Percentiles rank a stretch among this genome's conserved stretches.
Evolutionary conservation across 2,113 vertebrate species (phyloP).

Genomic region (Alligator mississippiensis): DNA sequence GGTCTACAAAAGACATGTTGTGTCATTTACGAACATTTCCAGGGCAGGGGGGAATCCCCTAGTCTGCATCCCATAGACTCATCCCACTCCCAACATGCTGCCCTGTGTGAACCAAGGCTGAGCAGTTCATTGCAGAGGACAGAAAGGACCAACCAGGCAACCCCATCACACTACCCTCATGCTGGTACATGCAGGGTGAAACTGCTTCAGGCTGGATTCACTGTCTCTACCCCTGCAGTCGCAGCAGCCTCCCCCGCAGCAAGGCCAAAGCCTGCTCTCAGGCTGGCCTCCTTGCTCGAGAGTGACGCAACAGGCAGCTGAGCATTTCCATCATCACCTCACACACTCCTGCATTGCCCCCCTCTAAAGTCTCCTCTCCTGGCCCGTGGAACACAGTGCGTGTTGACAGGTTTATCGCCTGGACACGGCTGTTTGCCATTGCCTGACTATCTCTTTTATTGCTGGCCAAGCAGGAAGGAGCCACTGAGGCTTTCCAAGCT

Average conservation of each 20-base stretch:
- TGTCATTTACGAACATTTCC: not conserved
- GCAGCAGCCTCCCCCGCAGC: not conserved
- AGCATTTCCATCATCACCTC: not conserved
- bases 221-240: not conserved
- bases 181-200: not conserved
- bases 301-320: not conserved
- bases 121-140: rapidly evolving
- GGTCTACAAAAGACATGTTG: not conserved
- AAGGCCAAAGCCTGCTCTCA: not conserved
- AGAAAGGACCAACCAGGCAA: not conserved
- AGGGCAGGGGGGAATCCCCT: not conserved
- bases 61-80: not conserved
- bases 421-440: not conserved
- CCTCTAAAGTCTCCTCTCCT: not conserved
- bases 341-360: not conserved
- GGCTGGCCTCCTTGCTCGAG: rapidly evolving
- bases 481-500: not conserved
- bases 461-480: not conserved
- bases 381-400: not conserved
- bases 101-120: not conserved
- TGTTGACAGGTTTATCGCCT: not conserved
- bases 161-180: not conserved
- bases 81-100: too few species aligned
- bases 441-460: rapidly evolving
- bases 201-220: too few species aligned